Conservation (phyloP, 2,113 vertebrate species). For the Himantopus leucocephalus region DNA sequence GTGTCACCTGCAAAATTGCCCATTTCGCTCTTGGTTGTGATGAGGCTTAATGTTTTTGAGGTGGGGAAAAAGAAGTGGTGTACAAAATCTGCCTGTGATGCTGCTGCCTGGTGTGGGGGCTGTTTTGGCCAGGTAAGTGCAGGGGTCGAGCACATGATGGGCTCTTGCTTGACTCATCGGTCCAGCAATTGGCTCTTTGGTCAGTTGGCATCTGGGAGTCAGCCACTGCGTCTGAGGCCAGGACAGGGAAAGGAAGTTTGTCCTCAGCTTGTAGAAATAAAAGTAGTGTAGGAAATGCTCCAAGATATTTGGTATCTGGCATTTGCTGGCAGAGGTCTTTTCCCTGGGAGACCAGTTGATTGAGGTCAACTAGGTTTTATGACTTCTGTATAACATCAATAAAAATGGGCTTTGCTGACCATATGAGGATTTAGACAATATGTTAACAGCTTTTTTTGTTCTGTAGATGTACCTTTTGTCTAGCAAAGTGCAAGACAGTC, state of each 20-base stretch:
- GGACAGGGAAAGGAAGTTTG: neutral
- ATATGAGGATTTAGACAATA: neutral
- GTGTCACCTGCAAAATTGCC: neutral
- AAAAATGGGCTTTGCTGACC: neutral
- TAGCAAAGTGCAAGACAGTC: neutral
- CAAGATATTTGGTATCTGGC: neutral
- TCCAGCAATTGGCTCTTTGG: neutral
- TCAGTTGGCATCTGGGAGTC: neutral
- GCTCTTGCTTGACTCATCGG: rapidly evolving
- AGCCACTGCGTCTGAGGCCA: rapidly evolving
- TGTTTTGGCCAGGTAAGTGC: neutral
- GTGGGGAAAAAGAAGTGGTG: neutral
- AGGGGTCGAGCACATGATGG: rapidly evolving
- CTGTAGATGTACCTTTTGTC: neutral
- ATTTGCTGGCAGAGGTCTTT: neutral
- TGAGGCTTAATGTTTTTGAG: neutral
- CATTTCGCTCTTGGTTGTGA: neutral
- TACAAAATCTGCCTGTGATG: neutral
- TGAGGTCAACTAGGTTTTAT: constrained; percentile 7
- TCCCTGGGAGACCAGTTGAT: neutral
- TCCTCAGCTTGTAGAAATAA: neutral
- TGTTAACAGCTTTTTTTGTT: neutral
- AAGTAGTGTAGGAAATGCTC: neutral
- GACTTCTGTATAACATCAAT: neutral
- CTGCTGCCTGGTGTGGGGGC: neutral